Conservation (phyloP, 2,797 vertebrate species). For the Harpagifer antarcticus region DNA sequence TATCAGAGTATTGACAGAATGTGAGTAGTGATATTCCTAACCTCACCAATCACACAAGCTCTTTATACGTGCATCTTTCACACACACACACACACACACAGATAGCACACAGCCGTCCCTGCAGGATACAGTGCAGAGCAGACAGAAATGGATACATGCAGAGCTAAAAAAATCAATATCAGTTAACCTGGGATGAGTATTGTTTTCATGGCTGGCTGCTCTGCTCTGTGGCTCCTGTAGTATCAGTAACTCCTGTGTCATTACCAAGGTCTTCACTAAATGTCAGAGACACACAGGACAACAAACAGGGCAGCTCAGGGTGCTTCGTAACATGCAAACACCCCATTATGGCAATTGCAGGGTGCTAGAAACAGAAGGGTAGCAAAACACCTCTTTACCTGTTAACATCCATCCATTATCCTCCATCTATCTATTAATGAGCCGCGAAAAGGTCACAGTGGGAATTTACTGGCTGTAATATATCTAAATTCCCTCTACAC, state of each 20-base stretch:
- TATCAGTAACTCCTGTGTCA: constrained; percentile 53
- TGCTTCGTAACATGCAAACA: constrained; percentile 36
- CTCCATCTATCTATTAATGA: background rate
- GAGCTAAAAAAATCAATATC: constrained; percentile 74
- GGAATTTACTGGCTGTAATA: background rate
- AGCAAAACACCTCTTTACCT: background rate
- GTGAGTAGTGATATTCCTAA: constrained; percentile 59
- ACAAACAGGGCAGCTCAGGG: constrained; percentile 29
- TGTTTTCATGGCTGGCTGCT: constrained; percentile 62
- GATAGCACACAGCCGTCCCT: constrained; percentile 30
- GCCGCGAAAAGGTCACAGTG: background rate
- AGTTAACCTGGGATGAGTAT: constrained; percentile 79
- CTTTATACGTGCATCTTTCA: constrained; percentile 14
- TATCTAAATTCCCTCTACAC: background rate
- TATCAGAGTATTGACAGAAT: constrained; percentile 55
- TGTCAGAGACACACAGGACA: constrained; percentile 54
- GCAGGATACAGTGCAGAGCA: constrained; percentile 46
- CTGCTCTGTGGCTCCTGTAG: constrained; percentile 48
- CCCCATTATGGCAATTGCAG: constrained; percentile 39
- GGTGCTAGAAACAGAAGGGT: constrained; percentile 11
- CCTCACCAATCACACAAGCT: constrained; percentile 36
- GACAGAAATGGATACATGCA: constrained; percentile 64
- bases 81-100: background rate
- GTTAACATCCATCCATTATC: background rate
- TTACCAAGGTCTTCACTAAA: constrained; percentile 54